Conservation (phyloP, 2,888 invertebrate genomes). For the Pinctada fucata region DNA sequence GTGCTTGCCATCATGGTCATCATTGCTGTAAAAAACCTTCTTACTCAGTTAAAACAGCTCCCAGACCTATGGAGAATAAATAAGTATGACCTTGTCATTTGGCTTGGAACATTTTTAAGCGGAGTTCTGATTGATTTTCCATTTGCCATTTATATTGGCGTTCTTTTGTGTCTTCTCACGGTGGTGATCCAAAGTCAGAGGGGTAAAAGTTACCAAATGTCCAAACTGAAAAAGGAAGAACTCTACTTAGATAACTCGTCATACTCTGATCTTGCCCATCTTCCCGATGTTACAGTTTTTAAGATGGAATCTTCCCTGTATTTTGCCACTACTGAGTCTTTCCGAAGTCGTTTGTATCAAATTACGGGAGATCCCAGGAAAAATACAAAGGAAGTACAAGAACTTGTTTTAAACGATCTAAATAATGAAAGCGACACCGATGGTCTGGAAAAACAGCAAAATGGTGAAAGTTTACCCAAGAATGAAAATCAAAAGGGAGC, state of each 20-base stretch:
- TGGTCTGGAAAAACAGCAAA: slow-evolving; percentile 9
- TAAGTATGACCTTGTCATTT: slow-evolving; percentile 83
- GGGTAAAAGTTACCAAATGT: slow-evolving; percentile 41
- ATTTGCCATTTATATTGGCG: slow-evolving; percentile 65
- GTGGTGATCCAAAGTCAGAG: slow-evolving; percentile 58
- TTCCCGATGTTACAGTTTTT: slow-evolving; percentile 64
- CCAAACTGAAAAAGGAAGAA: slow-evolving; percentile 36
- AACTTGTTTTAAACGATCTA: background rate
- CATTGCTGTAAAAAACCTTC: slow-evolving; percentile 76
- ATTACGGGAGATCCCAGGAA: slow-evolving; percentile 62
- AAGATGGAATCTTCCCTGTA: slow-evolving; percentile 72
- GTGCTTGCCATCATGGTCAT: slow-evolving; percentile 77
- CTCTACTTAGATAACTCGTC: slow-evolving; percentile 22
- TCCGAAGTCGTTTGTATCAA: slow-evolving; percentile 64
- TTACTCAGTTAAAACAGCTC: slow-evolving; percentile 84
- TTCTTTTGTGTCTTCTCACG: slow-evolving; percentile 56
- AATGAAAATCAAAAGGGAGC: background rate
- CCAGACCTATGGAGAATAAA: slow-evolving; percentile 85
- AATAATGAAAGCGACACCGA: background rate
- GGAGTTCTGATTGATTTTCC: slow-evolving; percentile 66
- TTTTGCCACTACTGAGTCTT: slow-evolving; percentile 72
- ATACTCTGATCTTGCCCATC: background rate
- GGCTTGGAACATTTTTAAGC: slow-evolving; percentile 62
- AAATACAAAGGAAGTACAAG: slow-evolving; percentile 24
- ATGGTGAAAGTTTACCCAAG: slow-evolving; percentile 4